Conservation (phyloP, 1,140 invertebrate genomes). For the Drosophila kepulauana region DNA sequence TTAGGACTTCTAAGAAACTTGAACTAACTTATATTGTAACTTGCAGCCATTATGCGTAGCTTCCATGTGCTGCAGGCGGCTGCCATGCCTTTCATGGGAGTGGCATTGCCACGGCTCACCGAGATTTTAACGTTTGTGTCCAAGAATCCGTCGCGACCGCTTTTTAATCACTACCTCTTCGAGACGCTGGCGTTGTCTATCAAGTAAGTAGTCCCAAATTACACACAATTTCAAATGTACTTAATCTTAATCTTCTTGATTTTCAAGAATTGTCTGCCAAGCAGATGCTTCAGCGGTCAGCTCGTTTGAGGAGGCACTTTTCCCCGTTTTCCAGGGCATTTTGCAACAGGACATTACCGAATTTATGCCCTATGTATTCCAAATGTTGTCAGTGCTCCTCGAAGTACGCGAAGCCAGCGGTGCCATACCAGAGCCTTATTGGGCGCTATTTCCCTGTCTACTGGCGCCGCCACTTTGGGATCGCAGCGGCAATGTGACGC, state of each 20-base stretch:
- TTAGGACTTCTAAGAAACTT: not conserved
- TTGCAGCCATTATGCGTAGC: constrained; percentile 93
- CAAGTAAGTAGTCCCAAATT: constrained; percentile 85
- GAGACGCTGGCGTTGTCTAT: constrained; percentile 96
- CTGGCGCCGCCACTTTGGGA: constrained; percentile 96
- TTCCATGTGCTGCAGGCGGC: constrained; percentile 93
- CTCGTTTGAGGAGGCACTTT: constrained; percentile 96
- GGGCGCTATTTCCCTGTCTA: constrained; percentile 95
- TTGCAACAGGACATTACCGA: constrained; percentile 97
- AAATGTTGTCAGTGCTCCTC: constrained; percentile 96
- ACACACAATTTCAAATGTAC: not conserved
- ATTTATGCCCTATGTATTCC: constrained; percentile 99
- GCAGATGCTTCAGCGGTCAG: constrained; percentile 91
- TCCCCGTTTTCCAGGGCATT: constrained; percentile 97
- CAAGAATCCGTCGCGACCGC: constrained; percentile 97
- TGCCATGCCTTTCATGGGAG: constrained; percentile 92
- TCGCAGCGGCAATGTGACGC: constrained; percentile 95
- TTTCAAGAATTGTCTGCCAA: constrained; percentile 91
- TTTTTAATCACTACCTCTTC: constrained; percentile 99
- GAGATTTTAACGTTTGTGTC: constrained; percentile 93
- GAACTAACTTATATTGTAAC: constrained; percentile 1
- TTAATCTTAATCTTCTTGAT: not conserved
- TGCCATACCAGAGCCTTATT: constrained; percentile 92
- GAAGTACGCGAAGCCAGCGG: constrained; percentile 89
- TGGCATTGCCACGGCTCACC: constrained; percentile 93